Conservation (phyloP, 2,113 vertebrate genomes). For the Triplophysa siluroides region DNA sequence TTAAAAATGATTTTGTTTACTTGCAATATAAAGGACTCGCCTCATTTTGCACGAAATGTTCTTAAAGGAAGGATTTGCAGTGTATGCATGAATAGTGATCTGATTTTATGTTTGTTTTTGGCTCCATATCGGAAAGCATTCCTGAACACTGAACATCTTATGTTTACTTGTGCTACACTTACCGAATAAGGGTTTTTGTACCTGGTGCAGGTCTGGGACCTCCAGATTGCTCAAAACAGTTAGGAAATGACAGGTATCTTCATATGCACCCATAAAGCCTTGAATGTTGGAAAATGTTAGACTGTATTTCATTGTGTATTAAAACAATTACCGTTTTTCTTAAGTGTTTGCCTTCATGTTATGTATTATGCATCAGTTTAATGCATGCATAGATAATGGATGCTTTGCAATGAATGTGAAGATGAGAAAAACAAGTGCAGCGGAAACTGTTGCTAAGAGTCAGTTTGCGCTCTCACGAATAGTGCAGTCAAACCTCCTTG, state of each 20-base stretch:
- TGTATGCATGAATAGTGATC: background rate
- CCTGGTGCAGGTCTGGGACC: conserved; percentile 18
- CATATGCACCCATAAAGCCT: conserved; percentile 6
- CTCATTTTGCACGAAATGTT: conserved; percentile 33
- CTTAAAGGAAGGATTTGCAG: conserved; percentile 3
- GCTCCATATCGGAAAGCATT: conserved; percentile 4
- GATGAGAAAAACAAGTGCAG: background rate
- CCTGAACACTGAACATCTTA: background rate
- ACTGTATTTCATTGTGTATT: conserved; percentile 14
- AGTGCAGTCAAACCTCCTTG: background rate
- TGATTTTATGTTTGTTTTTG: background rate
- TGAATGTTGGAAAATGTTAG: background rate
- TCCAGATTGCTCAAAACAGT: background rate
- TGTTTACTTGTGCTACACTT: conserved; percentile 28
- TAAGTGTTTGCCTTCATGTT: background rate
- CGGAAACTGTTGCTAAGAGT: conserved; percentile 28
- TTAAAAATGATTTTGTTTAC: background rate
- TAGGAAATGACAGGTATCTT: background rate
- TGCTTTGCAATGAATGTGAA: too few species aligned
- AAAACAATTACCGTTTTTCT: conserved; percentile 17
- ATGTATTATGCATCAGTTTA: background rate
- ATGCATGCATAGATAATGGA: too few species aligned
- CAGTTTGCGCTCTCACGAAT: conserved; percentile 3
- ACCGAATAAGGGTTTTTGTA: conserved; percentile 32
- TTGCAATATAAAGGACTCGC: conserved; percentile 40